Evolutionary conservation across 2,113 vertebrate species (phyloP).

Genomic region (Gobio gobio): DNA sequence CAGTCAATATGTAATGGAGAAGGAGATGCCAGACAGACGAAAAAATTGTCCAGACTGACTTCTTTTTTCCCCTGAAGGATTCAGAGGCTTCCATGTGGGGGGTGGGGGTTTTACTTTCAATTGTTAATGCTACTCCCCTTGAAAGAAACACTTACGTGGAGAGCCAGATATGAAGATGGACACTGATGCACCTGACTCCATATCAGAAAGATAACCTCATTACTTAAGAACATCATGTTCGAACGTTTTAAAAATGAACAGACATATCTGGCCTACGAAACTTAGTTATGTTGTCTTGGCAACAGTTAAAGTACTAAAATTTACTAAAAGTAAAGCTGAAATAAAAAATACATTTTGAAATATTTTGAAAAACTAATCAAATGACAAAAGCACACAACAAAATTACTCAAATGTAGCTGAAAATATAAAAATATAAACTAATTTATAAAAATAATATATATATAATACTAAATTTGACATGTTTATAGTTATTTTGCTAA

Average conservation of each 20-base stretch:
- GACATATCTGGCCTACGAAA: neutral
- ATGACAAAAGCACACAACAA: neutral
- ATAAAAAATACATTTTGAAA: neutral
- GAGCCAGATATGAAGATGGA: conserved; percentile 3
- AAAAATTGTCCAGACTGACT: neutral
- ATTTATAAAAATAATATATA: neutral
- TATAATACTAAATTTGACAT: neutral
- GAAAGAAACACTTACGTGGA: conserved; percentile 18
- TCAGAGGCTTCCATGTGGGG: neutral
- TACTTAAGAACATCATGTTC: conserved; percentile 13
- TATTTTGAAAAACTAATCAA: neutral
- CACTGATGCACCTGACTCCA: conserved; percentile 18
- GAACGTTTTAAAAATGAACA: neutral
- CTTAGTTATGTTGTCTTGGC: no score
- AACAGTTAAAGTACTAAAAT: no score
- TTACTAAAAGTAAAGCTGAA: neutral
- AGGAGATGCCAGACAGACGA: neutral
- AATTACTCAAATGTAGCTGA: no score
- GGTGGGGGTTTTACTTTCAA: neutral
- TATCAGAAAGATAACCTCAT: conserved; percentile 47
- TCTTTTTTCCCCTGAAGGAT: neutral
- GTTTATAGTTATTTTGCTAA: neutral
- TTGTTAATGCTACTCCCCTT: conserved; percentile 33
- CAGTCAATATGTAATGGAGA: neutral
- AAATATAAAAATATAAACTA: no score